Percentiles rank a stretch among this genome's conserved stretches.
Evolutionary conservation across 1,140 invertebrate species (phyloP).

Genomic region (Nasonia giraulti): DNA sequence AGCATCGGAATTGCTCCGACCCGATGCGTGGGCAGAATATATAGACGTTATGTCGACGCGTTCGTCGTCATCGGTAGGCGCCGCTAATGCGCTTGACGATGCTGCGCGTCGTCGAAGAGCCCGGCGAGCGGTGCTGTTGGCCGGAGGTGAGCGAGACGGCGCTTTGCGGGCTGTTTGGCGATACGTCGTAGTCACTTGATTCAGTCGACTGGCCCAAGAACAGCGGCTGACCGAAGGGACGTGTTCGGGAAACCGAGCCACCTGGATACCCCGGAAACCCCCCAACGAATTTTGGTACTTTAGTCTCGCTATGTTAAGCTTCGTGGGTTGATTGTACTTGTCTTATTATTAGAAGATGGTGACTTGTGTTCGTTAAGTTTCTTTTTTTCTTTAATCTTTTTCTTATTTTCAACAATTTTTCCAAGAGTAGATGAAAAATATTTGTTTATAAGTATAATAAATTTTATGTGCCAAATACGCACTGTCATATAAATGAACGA

Average conservation of each 20-base stretch:
- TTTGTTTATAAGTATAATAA: too few relatives aligned
- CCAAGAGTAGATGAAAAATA: too few relatives aligned
- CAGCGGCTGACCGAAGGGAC: constrained; percentile 85
- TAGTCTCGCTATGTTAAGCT: too few relatives aligned
- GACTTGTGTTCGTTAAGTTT: too few relatives aligned
- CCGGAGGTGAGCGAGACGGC: background rate
- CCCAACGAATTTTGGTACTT: too few relatives aligned
- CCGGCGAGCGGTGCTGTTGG: constrained; percentile 41
- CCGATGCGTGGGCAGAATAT: too few relatives aligned
- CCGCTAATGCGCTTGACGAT: background rate
- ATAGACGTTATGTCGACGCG: background rate
- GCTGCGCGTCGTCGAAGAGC: constrained; percentile 36
- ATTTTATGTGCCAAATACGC: too few relatives aligned
- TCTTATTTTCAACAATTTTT: too few relatives aligned
- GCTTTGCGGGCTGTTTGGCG: background rate
- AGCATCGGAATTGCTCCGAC: background rate
- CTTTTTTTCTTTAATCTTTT: too few relatives aligned
- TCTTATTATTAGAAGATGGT: too few relatives aligned
- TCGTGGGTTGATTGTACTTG: too few relatives aligned
- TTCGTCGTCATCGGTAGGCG: constrained; percentile 65
- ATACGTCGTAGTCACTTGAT: background rate
- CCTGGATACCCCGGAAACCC: background rate
- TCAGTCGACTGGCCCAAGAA: constrained; percentile 70
- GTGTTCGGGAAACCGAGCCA: constrained; percentile 71
- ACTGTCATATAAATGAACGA: too few relatives aligned